Base-by-base conservation (phyloP, 2,113 vertebrate genomes). In the Labeo catla region DNA sequence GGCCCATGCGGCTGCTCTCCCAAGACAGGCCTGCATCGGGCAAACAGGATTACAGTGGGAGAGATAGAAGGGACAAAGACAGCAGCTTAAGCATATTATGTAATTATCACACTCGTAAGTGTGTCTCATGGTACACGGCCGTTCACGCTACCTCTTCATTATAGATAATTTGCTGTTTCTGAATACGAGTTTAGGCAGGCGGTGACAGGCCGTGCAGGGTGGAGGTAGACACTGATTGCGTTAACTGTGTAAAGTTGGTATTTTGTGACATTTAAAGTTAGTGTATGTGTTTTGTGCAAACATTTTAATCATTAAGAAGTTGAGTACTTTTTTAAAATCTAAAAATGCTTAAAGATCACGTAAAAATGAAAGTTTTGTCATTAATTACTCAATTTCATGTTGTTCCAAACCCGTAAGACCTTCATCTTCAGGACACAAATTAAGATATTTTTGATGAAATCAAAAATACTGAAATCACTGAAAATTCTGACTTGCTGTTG, bases 31-130 rank as follows among this genome's bases (percentile, higher is more conserved):
- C 66, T 84, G 66, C 21, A 28, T 88, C 52, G 76, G 47, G 86
- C 91, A 89, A 90, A 90, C 86, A 90, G 85, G 84, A 84, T 91
- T 89, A 85, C 83, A 59, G 50, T 54, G 72, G 74, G 0, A 8
- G 76, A 72, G 82, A 87, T 86, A 90, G 90, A 45, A 57, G 76
- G 88, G 23, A 88, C 79, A 78, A 76, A 76, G 87, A 73, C 74
- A 13, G 54, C 85, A 85, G 91, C 90, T 90, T 89, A 88, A 86
- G 89, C 89, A 85, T 87, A 86, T 63, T 86, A 80, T 86, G 73
- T 92, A 92, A 93, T 93, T 91, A 94, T 86, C 86, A 77, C 82
- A 86, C 85, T 84, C 88, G 86, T 54, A 49, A 57, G 52, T 36
- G 81, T 23, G 2, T 81, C 84, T 81, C 80, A 72, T 47, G 65